A percentile compares a stretch with the other conserved stretches of the same genome.
These are phyloP conservation scores for Tetragonula clypearis DNA, from an alignment of 1,140 invertebrate species.

Conservation along the genomic window DNA sequence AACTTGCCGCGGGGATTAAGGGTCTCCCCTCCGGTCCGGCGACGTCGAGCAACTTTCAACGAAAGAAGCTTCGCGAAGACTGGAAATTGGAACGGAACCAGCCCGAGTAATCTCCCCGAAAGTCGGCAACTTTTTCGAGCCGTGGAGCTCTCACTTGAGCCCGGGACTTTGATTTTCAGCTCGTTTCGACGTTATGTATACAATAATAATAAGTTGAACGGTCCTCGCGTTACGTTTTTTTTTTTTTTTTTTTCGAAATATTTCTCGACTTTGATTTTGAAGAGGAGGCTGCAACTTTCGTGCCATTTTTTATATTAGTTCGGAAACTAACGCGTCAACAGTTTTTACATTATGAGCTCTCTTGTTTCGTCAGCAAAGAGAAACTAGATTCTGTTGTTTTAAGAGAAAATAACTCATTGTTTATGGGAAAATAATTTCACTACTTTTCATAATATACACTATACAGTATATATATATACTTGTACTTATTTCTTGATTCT, in stretches of 20 bases:
- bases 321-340: too few relatives aligned
- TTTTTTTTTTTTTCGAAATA: not conserved
- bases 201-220: not conserved
- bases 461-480: too few relatives aligned
- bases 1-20: slow-evolving; percentile 24
- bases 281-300: too few relatives aligned
- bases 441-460: too few relatives aligned
- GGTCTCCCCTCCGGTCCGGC: not conserved
- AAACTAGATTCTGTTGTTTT: too few relatives aligned
- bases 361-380: too few relatives aligned
- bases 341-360: too few relatives aligned
- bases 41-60: slow-evolving; percentile 9
- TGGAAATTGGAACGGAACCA: slow-evolving; percentile 29
- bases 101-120: slow-evolving; percentile 7
- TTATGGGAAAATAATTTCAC: too few relatives aligned
- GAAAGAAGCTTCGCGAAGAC: slow-evolving; percentile 4
- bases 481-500: too few relatives aligned
- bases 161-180: not conserved
- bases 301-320: too few relatives aligned
- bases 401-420: too few relatives aligned
- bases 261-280: not conserved
- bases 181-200: not conserved
- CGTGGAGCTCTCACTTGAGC: not conserved
- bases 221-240: not conserved
- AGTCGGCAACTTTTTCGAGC: slow-evolving; percentile 23